Conservation (phyloP, 2,797 vertebrate genomes). For the Psittacula derbiana region DNA sequence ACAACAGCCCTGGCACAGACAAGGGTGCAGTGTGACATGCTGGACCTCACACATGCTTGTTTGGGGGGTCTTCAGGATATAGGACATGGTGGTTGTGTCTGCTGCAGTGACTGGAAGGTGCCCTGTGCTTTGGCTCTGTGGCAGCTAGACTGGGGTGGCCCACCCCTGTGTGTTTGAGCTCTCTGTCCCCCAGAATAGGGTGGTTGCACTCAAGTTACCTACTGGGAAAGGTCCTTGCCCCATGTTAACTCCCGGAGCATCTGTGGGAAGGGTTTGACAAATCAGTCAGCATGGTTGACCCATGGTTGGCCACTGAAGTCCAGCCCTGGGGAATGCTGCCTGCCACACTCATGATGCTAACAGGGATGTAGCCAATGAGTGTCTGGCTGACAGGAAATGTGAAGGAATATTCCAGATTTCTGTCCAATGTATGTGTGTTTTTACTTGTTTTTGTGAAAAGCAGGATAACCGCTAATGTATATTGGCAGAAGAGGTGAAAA, state of each 20-base stretch:
- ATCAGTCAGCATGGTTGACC: neutral
- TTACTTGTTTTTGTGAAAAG: neutral
- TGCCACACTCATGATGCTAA: neutral
- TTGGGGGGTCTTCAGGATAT: neutral
- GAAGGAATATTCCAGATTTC: neutral
- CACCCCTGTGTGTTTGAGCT: neutral
- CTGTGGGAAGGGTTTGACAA: neutral
- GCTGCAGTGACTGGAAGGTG: neutral
- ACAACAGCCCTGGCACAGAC: neutral
- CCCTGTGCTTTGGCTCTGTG: neutral
- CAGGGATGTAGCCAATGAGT: neutral
- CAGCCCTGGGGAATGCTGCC: accelerated
- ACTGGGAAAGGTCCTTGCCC: neutral
- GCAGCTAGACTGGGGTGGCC: neutral
- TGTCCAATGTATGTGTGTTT: neutral
- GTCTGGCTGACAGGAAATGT: neutral
- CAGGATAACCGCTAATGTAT: accelerated
- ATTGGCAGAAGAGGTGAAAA: neutral
- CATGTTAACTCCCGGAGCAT: accelerated
- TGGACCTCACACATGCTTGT: neutral
- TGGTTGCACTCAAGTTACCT: neutral
- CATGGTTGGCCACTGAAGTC: neutral
- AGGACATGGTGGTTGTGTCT: neutral
- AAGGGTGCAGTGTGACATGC: neutral
- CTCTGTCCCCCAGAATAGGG: accelerated